phyloP scores from a whole-genome alignment of 2,888 invertebrate genomes.

The Tetramorium bicarinatum region DNA sequence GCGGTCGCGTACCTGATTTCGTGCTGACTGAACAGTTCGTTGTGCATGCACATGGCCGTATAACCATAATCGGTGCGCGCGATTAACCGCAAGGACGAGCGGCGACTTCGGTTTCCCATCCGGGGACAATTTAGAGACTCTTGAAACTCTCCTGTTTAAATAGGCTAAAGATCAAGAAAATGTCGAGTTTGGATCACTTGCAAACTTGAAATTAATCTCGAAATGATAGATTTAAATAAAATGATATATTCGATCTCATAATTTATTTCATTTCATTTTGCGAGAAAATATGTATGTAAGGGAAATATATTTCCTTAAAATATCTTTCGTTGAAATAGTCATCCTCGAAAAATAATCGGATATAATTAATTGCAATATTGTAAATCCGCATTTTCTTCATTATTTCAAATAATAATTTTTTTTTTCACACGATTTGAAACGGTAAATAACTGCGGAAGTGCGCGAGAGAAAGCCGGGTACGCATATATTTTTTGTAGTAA shows the following conservation, averaged over 20 bases:
- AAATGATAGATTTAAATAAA: background rate
- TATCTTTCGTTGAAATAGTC: background rate
- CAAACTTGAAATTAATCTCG: background rate
- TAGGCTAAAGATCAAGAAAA: background rate
- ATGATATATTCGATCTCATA: background rate
- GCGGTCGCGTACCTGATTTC: slow-evolving; percentile 50
- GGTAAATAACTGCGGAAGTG: slow-evolving; percentile 4
- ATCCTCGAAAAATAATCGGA: background rate
- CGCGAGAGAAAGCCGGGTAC: slow-evolving; percentile 4
- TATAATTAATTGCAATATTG: background rate
- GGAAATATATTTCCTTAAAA: background rate
- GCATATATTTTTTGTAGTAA: slow-evolving; percentile 14
- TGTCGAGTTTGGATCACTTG: background rate
- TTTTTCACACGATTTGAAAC: slow-evolving; percentile 8
- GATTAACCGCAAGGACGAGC: slow-evolving; percentile 48
- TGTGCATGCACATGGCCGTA: slow-evolving; percentile 35
- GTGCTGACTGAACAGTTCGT: slow-evolving; percentile 38
- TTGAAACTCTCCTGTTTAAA: background rate
- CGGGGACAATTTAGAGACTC: slow-evolving; percentile 13
- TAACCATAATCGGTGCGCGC: slow-evolving; percentile 38
- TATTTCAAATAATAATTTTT: slow-evolving; percentile 16
- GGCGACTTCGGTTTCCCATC: slow-evolving; percentile 27
- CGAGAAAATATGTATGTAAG: background rate
- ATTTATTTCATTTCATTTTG: background rate
- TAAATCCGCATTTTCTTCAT: background rate